Base-by-base conservation (phyloP, 2,888 invertebrate genomes). In the Desoria tigrina region DNA sequence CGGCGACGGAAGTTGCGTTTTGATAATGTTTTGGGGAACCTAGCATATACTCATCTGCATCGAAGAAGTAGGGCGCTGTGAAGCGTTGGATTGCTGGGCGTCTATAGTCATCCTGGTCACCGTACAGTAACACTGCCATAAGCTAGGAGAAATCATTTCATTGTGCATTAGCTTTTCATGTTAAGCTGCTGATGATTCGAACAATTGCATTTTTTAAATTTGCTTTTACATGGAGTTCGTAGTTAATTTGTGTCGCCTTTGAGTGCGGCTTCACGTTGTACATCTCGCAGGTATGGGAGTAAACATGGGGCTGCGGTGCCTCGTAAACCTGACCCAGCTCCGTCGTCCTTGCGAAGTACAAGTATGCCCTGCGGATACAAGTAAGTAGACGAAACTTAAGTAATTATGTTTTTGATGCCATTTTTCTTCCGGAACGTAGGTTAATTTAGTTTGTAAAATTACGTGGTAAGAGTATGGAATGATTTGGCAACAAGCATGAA, bases 221-320 rank as follows among this genome's bases (percentile, higher is more conserved):
- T 11, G n/a, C n/a, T 49, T 7, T 49, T 60, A 66, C 64, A 58
- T 65, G 68, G 23, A 61, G 54, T 27, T 55, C 42, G 16, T 63
- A 55, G 16, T 68, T 56, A 11, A 23, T 16, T 7, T 61, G 28
- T 4, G 53, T 42, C 2, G 64, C 66, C 1, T 64, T 51, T 7
- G 63, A 63, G 18, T 59, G 51, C 0, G 71, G 71, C 3, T 56
- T 42, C 14, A 72, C 69, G 54, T 72, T 72, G 49, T 67, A 66
- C 63, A 58, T 69, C 55, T 72, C 72, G 28, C 72, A 72, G 14
- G 59, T 66, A 21, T 72, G 72, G 1, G 65, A 61, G 42, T 61
- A 72, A 16, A 63, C 61, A 37, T 61, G 49, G 24, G 65, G 28
- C n/a, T 61, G 49, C 1, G 72, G 67, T 1, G 69, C 55, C 45